phyloP scores from a whole-genome alignment of 2,113 vertebrate species.

The Leptobrachium leishanense region DNA sequence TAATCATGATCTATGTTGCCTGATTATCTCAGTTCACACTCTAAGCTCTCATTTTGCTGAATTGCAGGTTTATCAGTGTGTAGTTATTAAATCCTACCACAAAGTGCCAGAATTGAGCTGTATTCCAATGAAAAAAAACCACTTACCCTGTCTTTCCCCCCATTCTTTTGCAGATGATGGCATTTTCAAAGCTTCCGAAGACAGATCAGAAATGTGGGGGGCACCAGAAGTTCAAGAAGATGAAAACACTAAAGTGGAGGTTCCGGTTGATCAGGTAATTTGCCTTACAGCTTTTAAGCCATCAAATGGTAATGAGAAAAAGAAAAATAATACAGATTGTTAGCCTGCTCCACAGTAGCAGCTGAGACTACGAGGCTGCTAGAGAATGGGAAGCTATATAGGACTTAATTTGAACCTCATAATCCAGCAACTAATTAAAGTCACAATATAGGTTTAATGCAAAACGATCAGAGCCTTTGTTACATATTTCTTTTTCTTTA shows the following conservation, averaged over 20 bases:
- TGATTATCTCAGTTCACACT: too few species aligned
- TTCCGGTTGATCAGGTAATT: conserved; percentile 76
- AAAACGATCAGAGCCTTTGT: conserved; percentile 31
- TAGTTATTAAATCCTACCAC: conserved; percentile 66
- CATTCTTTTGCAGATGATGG: conserved; percentile 68
- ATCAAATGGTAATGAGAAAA: conserved; percentile 45
- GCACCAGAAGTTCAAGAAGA: conserved; percentile 73
- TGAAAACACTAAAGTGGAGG: conserved; percentile 67
- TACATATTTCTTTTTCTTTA: conserved; percentile 18
- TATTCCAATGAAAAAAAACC: conserved; percentile 23
- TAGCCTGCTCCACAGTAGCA: conserved; percentile 32
- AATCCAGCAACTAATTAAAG: conserved; percentile 49
- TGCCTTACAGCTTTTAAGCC: conserved; percentile 48
- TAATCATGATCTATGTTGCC: too few species aligned
- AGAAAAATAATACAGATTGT: conserved; percentile 50
- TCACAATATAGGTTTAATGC: conserved; percentile 45
- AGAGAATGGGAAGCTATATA: conserved; percentile 40
- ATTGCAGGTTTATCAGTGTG: conserved; percentile 45
- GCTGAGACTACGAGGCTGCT: conserved; percentile 34
- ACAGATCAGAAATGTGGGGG: conserved; percentile 64
- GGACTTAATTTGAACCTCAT: conserved; percentile 46
- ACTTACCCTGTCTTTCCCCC: conserved; percentile 26
- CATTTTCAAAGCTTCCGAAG: conserved; percentile 68
- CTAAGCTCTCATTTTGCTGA: conserved; percentile 1
- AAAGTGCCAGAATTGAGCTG: conserved; percentile 74